These are phyloP conservation scores for Syritta pipiens DNA, from an alignment of 2,888 invertebrate genomes.

Conservation along the genomic window DNA sequence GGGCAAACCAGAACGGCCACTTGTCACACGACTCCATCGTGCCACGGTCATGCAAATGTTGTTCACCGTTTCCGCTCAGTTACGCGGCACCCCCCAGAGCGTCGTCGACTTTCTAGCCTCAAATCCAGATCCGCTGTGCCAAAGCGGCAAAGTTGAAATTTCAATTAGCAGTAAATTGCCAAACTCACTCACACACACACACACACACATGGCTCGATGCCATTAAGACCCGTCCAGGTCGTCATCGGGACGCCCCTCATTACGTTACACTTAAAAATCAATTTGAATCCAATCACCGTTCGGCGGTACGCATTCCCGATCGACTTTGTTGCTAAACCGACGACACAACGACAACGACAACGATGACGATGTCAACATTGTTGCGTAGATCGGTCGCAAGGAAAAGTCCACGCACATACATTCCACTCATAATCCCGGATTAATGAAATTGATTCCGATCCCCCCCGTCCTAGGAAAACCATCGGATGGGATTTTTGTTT, in stretches of 20 bases:
- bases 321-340: conserved; percentile 32
- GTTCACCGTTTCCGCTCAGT: conserved; percentile 8
- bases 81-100: conserved; percentile 16
- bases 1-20: too few relatives aligned
- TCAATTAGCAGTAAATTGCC: conserved; percentile 43
- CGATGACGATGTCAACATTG: conserved; percentile 31
- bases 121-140: conserved; percentile 7
- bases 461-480: conserved; percentile 30
- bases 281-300: conserved; percentile 53
- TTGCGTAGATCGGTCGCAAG: conserved; percentile 21
- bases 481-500: conserved; percentile 44
- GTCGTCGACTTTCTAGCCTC: conserved; percentile 13
- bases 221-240: conserved; percentile 25
- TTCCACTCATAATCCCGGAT: conserved; percentile 63
- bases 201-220: not conserved
- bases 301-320: not conserved
- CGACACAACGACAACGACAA: too few relatives aligned
- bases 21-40: too few relatives aligned
- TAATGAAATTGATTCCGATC: conserved; percentile 69
- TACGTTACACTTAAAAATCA: conserved; percentile 62
- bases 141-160: conserved; percentile 19
- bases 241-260: conserved; percentile 25
- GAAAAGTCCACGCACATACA: conserved; percentile 37
- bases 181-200: conserved; percentile 13
- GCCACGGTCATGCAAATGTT: too few relatives aligned